Evolutionary conservation across 1,140 invertebrate species (phyloP), one percentile per base, ranked within the genome.

Genomic region (Plutomurus gul): DNA sequence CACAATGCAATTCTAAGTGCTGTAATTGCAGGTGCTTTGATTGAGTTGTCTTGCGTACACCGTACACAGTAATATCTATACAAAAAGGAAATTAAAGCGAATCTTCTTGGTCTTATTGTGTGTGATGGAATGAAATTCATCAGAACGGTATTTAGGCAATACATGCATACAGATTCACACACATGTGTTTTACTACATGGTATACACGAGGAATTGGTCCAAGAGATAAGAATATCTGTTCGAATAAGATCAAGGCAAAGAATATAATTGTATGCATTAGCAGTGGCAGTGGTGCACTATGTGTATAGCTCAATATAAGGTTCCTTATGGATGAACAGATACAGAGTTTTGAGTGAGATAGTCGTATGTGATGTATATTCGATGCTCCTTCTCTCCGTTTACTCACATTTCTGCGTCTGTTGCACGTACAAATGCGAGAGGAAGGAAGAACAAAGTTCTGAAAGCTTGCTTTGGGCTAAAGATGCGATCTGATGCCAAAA

Each of bases 221-320:
- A n/a, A 43, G 39, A 33, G 30, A 65, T 25, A 51, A 6, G 25
- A 49, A n/a, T 60, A 30, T n/a, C n/a, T n/a, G n/a, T n/a, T n/a
- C 11, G 51, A 65, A 65, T 65, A 30, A 65, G 56, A 65, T 65
- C 56, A 65, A 65, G 56, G 56, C 56, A 36, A 65, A 65, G n/a
- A n/a, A n/a, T n/a, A 65, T 65, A 60, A 27, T 46, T 46, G 43
- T 11, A 1, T 18, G 11, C 20, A 33, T 11, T 33, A 33, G 10
- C 25, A 56, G 25, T 33, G 30, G n/a, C 30, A 7, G 13, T 65
- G 22, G 30, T n/a, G 13, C 27, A n/a, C 47, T 51, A 22, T 51
- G 20, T 20, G 20, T 10, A 20, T 49, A 49, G 5, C 25, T 22
- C 47, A 22, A 47, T 47, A 8, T 8, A 51, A 51, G 13, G 18